Base-by-base conservation (phyloP, 2,888 invertebrate species). In the Drosophila mercatorum region DNA sequence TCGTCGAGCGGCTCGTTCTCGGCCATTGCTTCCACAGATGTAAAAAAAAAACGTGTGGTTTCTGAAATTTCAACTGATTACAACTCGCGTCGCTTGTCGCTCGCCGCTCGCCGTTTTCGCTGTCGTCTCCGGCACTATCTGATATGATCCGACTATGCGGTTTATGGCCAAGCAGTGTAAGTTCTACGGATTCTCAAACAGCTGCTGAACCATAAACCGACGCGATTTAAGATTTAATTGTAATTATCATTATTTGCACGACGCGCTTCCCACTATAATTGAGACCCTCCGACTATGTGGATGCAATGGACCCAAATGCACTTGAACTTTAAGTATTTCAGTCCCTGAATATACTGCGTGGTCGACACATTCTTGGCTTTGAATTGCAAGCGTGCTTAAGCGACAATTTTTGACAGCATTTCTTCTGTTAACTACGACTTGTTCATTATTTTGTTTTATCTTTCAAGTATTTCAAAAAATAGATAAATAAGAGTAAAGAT, bases 1-100 rank as follows among this genome's bases (percentile, higher is more conserved):
- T 81, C 85, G 38, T 92, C 89, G 26, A 92, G 80, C 17, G 89
- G 92, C 60, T 91, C 91, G 72, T 83, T 87, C 73, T 92, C 91
- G 26, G 87, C 80, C 91, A 92, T 92, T 56, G 60, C 63, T 53
- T 44, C 57, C 28, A 34, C 52, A n/a, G 63, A 26, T 51, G 59
- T 22, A 46, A 34, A 34, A 46, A 46, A 14, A 22, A 22, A 57
- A 14, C 63, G 63, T 67, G 75, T 46, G 57, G 53, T 75, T 64
- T 64, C 75, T 78, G 80, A 51, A 77, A 78, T 78, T 59, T n/a
- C 34, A 66, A 78, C 60, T 40, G 44, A 74, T 78, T 74, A 74
- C 62, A 59, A 52, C 7, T 52, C 58, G 58, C 41, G 14, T 59
- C 51, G 10, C 28, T 49, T 31, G 31, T 31, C 49, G n/a, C 28